Percentiles rank a stretch among this genome's conserved stretches.
Conservation (phyloP, 2,797 vertebrate genomes). For the Paratrypauchen microcephalus region DNA sequence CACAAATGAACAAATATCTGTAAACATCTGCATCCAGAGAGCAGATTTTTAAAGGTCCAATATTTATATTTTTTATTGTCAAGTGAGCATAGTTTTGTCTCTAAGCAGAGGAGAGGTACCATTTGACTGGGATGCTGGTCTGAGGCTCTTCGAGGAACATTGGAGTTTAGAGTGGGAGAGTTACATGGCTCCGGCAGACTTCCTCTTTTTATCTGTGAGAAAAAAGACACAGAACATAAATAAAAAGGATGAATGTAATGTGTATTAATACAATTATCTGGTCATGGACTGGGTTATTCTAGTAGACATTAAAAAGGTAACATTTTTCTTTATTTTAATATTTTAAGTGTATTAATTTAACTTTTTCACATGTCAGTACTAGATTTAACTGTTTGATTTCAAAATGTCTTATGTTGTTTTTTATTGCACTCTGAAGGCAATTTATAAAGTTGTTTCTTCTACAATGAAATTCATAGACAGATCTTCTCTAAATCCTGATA, state of each 20-base stretch:
- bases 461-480: too few relatives aligned
- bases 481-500: too few relatives aligned
- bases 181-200: constrained; percentile 64
- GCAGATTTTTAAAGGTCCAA: not conserved
- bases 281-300: not conserved
- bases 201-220: constrained; percentile 57
- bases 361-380: too few relatives aligned
- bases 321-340: not conserved
- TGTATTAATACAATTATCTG: not conserved
- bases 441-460: too few relatives aligned
- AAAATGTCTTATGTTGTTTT: too few relatives aligned
- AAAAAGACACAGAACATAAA: constrained; percentile 12
- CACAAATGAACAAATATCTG: not conserved
- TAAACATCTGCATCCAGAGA: not conserved
- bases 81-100: too few relatives aligned
- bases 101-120: constrained; percentile 24
- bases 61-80: too few relatives aligned
- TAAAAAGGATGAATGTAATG: not conserved
- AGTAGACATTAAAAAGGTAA: too few relatives aligned
- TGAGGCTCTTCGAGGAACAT: constrained; percentile 45
- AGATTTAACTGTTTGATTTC: too few relatives aligned
- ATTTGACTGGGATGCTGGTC: constrained; percentile 61
- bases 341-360: too few relatives aligned
- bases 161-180: constrained; percentile 6
- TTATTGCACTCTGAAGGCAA: too few relatives aligned